Evolutionary conservation across 2,888 invertebrate genomes (phyloP).

Genomic region (Conistra vaccinii): DNA sequence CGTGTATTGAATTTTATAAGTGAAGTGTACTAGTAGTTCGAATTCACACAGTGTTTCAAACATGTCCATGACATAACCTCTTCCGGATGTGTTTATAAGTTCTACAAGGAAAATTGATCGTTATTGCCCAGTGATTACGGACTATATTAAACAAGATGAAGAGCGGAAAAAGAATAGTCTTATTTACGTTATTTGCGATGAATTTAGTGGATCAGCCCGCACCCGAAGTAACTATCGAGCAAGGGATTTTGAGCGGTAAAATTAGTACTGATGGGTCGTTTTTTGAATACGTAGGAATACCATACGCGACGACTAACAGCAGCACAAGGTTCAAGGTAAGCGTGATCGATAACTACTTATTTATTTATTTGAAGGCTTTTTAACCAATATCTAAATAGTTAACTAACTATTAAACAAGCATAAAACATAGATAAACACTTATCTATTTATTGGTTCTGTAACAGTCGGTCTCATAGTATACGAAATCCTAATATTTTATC

Average conservation of each 20-base stretch:
- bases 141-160: conserved; percentile 72
- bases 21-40: background rate
- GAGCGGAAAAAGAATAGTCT: conserved; percentile 76
- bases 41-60: background rate
- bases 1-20: background rate
- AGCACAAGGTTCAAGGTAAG: conserved; percentile 83
- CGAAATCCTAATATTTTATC: conserved; percentile 37
- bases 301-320: conserved; percentile 82
- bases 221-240: conserved; percentile 82
- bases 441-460: background rate
- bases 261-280: conserved; percentile 81
- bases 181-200: conserved; percentile 82
- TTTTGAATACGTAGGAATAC: conserved; percentile 86
- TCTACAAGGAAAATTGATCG: conserved; percentile 19
- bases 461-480: conserved; percentile 14
- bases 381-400: background rate
- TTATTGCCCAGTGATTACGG: background rate
- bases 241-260: conserved; percentile 84
- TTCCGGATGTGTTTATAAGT: background rate
- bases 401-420: background rate
- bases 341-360: conserved; percentile 31
- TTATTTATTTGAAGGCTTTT: conserved; percentile 9
- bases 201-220: conserved; percentile 86
- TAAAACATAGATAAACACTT: background rate
- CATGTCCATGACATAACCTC: conserved; percentile 51